Conservation (phyloP, 2,113 vertebrate species). For the Tachycineta bicolor region DNA sequence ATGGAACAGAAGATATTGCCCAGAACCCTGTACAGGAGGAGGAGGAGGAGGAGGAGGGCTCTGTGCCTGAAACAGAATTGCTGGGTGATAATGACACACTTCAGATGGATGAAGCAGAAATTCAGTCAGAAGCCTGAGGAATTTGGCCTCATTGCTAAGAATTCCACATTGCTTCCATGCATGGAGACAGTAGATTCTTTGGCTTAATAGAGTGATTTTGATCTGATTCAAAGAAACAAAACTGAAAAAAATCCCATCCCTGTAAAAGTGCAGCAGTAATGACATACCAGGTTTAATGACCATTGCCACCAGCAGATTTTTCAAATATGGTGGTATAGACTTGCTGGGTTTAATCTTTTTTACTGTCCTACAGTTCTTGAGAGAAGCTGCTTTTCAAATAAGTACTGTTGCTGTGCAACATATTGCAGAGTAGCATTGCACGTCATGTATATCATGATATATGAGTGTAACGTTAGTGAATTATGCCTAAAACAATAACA, state of each 20-base stretch:
- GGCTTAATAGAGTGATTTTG: background rate
- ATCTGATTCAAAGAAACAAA: background rate
- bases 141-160: background rate
- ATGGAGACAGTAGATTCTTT: background rate
- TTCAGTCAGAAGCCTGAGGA: constrained; percentile 82
- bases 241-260: background rate
- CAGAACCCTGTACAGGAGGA: constrained; percentile 82
- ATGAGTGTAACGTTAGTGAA: constrained; percentile 40
- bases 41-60: constrained; percentile 78
- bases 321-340: background rate
- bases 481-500: constrained; percentile 3
- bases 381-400: constrained; percentile 62
- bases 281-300: background rate
- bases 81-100: constrained; percentile 86
- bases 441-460: constrained; percentile 63
- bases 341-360: constrained; percentile 16
- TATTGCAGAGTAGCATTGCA: constrained; percentile 68
- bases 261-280: constrained; percentile 11
- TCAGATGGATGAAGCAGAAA: constrained; percentile 80
- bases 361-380: constrained; percentile 51
- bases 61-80: constrained; percentile 91
- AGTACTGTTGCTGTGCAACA: constrained; percentile 71
- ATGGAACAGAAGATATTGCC: constrained; percentile 70
- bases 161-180: background rate
- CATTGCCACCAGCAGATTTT: background rate